Percentiles rank a stretch among this genome's conserved stretches.
Evolutionary conservation across 2,113 vertebrate genomes (phyloP).

Genomic region (Probosciger aterrimus): DNA sequence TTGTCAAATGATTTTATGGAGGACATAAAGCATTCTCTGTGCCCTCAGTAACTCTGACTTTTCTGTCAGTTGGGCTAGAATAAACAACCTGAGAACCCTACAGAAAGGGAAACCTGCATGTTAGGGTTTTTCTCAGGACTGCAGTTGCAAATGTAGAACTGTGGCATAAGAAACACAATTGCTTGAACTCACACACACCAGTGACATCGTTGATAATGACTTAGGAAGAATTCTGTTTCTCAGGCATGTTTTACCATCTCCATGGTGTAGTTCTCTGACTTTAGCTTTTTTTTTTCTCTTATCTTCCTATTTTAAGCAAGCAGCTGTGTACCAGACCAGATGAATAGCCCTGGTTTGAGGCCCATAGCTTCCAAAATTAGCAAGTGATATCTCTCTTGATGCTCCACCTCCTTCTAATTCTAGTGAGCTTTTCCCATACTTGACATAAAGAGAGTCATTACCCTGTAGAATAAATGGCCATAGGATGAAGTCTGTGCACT

Average conservation of each 20-base stretch:
- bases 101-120: not conserved
- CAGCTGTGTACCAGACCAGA: not conserved
- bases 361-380: not conserved
- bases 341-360: not conserved
- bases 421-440: not conserved
- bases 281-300: not conserved
- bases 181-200: not conserved
- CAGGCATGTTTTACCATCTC: not conserved
- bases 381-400: not conserved
- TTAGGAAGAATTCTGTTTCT: not conserved
- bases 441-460: not conserved
- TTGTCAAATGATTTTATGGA: not conserved
- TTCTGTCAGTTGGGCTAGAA: not conserved
- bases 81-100: not conserved
- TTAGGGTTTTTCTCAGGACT: not conserved
- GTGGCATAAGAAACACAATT: not conserved
- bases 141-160: accelerated
- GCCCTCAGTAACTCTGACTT: not conserved
- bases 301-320: not conserved
- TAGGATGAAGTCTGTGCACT: not conserved
- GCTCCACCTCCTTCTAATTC: not conserved
- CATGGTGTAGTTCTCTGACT: not conserved
- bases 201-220: not conserved
- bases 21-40: not conserved
- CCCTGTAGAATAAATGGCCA: not conserved